A percentile compares a stretch with the other conserved stretches of the same genome.
These are phyloP conservation scores for Sceliomorpha sp. DNA, from an alignment of 2,888 invertebrate species.

Conservation along the genomic window DNA sequence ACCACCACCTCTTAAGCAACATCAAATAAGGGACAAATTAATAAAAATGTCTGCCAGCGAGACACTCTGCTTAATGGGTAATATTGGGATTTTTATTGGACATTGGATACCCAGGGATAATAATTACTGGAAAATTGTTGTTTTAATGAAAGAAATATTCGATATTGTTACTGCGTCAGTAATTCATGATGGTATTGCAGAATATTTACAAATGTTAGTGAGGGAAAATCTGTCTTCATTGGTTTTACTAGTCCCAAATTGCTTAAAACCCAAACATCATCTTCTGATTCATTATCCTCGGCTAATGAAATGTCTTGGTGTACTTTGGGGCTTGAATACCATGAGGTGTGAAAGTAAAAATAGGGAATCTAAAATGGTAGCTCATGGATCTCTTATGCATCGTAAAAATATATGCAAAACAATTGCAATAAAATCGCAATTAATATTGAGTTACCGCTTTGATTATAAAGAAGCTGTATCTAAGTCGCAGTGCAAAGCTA, in stretches of 20 bases:
- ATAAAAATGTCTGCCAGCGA: slow-evolving; percentile 45
- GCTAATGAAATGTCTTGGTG: slow-evolving; percentile 36
- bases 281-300: slow-evolving; percentile 44
- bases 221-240: slow-evolving; percentile 23
- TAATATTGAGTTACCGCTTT: slow-evolving; percentile 28
- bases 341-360: slow-evolving; percentile 49
- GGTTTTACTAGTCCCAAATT: slow-evolving; percentile 15
- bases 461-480: neutral
- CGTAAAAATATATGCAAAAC: slow-evolving; percentile 36
- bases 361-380: slow-evolving; percentile 21
- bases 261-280: slow-evolving; percentile 50
- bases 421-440: slow-evolving; percentile 29
- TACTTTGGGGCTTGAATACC: slow-evolving; percentile 28
- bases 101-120: slow-evolving; percentile 30
- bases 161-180: slow-evolving; percentile 28
- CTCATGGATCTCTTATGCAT: slow-evolving; percentile 21
- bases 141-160: slow-evolving; percentile 28
- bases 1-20: slow-evolving; percentile 20
- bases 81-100: slow-evolving; percentile 45
- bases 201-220: slow-evolving; percentile 25
- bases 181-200: slow-evolving; percentile 10
- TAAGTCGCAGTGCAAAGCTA: neutral
- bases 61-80: slow-evolving; percentile 40
- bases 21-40: slow-evolving; percentile 10
- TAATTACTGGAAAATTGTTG: slow-evolving; percentile 42